These are phyloP conservation scores for Columba janthina DNA, from an alignment of 2,113 vertebrate genomes.

Conservation along the genomic window DNA sequence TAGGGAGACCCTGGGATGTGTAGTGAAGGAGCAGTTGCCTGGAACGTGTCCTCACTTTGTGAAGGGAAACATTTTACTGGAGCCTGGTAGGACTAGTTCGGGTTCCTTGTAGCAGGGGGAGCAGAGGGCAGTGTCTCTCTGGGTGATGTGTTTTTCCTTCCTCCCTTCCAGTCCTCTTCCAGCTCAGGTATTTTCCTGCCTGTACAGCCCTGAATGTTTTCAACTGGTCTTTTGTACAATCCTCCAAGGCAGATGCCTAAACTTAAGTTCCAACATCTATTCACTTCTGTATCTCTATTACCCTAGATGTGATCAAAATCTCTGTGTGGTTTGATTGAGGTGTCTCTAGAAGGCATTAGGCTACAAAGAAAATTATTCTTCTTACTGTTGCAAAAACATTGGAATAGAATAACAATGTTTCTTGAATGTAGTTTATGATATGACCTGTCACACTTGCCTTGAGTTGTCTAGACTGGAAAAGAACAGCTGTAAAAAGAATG, in stretches of 20 bases:
- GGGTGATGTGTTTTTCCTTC: not conserved
- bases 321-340: not conserved
- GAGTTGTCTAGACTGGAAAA: slow-evolving; percentile 43
- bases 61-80: not conserved
- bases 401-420: not conserved
- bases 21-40: not conserved
- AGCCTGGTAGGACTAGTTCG: not conserved
- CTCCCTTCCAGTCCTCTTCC: not conserved
- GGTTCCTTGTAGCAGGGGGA: not conserved
- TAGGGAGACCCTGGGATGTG: no score
- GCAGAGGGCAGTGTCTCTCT: not conserved
- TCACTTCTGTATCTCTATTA: not conserved
- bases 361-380: not conserved
- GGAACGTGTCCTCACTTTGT: not conserved
- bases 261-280: not conserved
- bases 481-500: slow-evolving; percentile 34
- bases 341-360: not conserved
- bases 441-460: slow-evolving; percentile 45
- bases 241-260: not conserved
- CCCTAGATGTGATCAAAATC: not conserved
- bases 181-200: not conserved
- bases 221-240: not conserved
- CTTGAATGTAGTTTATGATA: slow-evolving; percentile 3
- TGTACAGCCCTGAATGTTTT: not conserved
- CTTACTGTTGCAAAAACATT: not conserved